These are phyloP conservation scores for Protodeltote pygarga DNA, from an alignment of 2,888 invertebrate species.

Conservation along the genomic window DNA sequence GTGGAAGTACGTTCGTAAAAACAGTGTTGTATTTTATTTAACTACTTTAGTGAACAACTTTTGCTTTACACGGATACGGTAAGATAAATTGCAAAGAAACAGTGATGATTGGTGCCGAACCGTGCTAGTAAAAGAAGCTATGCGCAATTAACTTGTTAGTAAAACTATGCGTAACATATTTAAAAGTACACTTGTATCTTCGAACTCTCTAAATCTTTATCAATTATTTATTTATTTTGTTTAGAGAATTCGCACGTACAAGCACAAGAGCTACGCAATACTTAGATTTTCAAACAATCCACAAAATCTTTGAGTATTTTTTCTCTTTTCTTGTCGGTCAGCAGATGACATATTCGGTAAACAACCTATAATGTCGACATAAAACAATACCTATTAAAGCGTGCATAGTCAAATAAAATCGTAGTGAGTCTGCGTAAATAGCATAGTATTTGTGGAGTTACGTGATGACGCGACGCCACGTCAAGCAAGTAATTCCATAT, in stretches of 20 bases:
- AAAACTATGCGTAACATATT: conserved; percentile 10
- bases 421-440: conserved; percentile 21
- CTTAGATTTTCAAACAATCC: too few species aligned
- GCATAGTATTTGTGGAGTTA: conserved; percentile 42
- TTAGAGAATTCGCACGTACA: too few species aligned
- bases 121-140: conserved; percentile 12
- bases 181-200: not conserved
- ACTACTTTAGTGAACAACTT: conserved; percentile 14
- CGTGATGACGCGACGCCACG: conserved; percentile 49
- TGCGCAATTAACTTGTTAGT: conserved; percentile 25
- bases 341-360: too few species aligned
- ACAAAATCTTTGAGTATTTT: too few species aligned
- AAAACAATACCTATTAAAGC: not conserved
- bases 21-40: conserved; percentile 22
- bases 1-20: conserved; percentile 25
- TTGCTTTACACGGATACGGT: conserved; percentile 24
- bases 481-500: conserved; percentile 59
- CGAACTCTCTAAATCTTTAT: not conserved
- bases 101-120: conserved; percentile 11
- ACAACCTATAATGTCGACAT: too few species aligned
- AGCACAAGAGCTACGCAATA: too few species aligned
- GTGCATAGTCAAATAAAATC: conserved; percentile 23
- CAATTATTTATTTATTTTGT: too few species aligned
- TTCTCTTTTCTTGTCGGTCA: too few species aligned
- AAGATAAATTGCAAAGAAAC: conserved; percentile 33